A percentile compares a stretch with the other conserved stretches of the same genome.
phyloP scores from a whole-genome alignment of 2,113 vertebrate genomes.

The Solea senegalensis region DNA sequence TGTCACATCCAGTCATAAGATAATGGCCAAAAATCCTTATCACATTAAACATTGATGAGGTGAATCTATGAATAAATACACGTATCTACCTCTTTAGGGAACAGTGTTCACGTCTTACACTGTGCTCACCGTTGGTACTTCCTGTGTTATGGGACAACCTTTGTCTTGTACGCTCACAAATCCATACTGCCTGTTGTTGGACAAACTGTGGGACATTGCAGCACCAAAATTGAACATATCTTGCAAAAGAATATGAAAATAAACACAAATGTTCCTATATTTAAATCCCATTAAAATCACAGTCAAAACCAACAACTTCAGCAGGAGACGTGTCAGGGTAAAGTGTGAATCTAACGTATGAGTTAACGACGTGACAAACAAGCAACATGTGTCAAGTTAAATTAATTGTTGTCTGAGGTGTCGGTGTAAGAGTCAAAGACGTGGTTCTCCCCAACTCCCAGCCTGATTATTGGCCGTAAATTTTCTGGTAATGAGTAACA shows the following conservation, averaged over 20 bases:
- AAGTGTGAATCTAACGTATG: conserved; percentile 30
- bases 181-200: neutral
- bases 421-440: conserved; percentile 19
- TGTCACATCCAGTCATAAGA: conserved; percentile 38
- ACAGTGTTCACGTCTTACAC: conserved; percentile 17
- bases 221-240: conserved; percentile 2
- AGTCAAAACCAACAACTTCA: conserved; percentile 20
- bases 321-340: conserved; percentile 14
- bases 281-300: conserved; percentile 29
- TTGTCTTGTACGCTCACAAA: neutral
- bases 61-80: conserved; percentile 64
- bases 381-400: conserved; percentile 23
- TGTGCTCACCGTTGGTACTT: conserved; percentile 11
- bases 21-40: conserved; percentile 32
- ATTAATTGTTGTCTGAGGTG: conserved; percentile 30
- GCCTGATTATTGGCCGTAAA: conserved; percentile 31
- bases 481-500: conserved; percentile 12
- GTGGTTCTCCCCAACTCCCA: conserved; percentile 7
- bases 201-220: conserved; percentile 32
- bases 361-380: conserved; percentile 33
- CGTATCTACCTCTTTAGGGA: conserved; percentile 17
- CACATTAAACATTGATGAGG: conserved; percentile 64
- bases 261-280: conserved; percentile 14
- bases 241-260: conserved; percentile 5
- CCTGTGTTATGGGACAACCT: neutral